Evolutionary conservation across 2,797 vertebrate species (phyloP).

Genomic region (Tokudaia tokunoshimensis): DNA sequence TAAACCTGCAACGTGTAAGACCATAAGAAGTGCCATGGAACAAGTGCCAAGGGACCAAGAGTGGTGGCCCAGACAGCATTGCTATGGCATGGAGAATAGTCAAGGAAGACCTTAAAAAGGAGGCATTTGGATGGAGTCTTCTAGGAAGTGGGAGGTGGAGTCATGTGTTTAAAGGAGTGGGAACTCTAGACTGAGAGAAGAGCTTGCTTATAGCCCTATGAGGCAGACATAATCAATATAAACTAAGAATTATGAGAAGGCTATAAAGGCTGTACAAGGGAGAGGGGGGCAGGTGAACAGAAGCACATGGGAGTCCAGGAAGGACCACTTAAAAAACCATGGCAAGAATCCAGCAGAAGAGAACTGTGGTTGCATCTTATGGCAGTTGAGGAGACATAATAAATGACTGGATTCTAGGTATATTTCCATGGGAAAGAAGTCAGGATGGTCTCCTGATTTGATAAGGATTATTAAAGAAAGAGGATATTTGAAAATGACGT

Average conservation of each 20-base stretch:
- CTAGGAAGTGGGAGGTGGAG: not conserved
- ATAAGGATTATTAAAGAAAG: not conserved
- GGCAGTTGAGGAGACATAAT: not conserved
- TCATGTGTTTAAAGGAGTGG: not conserved
- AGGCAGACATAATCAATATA: not conserved
- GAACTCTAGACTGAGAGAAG: not conserved
- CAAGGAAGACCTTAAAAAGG: not conserved
- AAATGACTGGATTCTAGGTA: not conserved
- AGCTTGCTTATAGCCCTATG: not conserved
- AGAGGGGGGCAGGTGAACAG: not conserved
- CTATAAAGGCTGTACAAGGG: not conserved
- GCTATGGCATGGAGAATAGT: not conserved
- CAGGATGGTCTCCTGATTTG: not conserved
- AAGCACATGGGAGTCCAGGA: not conserved
- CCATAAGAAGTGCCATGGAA: no score
- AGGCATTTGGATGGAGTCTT: not conserved
- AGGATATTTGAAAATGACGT: not conserved
- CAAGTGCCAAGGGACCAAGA: not conserved
- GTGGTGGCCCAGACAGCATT: not conserved
- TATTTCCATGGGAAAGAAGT: not conserved
- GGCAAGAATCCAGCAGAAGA: not conserved
- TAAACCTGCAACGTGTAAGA: not conserved
- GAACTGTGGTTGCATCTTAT: not conserved
- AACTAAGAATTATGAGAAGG: not conserved
- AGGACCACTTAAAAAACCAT: not conserved